Conservation (phyloP, 2,888 invertebrate species). For the Euproctis similis region DNA sequence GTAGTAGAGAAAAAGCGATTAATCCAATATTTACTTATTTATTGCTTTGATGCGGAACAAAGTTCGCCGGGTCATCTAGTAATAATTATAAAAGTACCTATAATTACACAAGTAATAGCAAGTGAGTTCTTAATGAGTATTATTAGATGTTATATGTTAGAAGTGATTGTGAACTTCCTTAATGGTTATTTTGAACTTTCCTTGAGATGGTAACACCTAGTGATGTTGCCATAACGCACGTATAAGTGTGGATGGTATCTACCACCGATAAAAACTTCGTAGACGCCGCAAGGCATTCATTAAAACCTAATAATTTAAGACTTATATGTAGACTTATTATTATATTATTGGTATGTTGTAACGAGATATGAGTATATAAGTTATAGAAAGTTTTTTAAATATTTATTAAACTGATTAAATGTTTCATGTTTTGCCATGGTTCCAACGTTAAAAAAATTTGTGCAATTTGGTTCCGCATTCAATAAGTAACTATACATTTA, state of each 20-base stretch:
- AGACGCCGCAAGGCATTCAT: conserved; percentile 47
- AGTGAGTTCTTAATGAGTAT: conserved; percentile 2
- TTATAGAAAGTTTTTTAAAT: too few relatives aligned
- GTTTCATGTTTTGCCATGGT: too few relatives aligned
- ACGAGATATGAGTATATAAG: conserved; percentile 8
- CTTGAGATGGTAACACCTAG: conserved; percentile 11
- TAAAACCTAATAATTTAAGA: conserved; percentile 48
- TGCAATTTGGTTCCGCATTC: too few relatives aligned
- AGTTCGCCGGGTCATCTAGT: too few relatives aligned
- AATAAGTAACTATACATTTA: too few relatives aligned
- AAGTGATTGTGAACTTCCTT: conserved; percentile 22
- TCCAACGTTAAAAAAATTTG: too few relatives aligned
- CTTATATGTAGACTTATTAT: conserved; percentile 26
- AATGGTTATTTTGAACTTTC: conserved; percentile 17
- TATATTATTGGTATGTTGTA: conserved; percentile 5
- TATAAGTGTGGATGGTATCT: conserved; percentile 52
- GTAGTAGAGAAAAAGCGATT: too few relatives aligned
- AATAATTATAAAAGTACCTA: too few relatives aligned
- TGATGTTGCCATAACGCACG: conserved; percentile 38
- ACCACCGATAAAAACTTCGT: conserved; percentile 62
- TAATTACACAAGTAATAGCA: too few relatives aligned
- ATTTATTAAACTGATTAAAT: too few relatives aligned
- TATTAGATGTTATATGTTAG: conserved; percentile 16
- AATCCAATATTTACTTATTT: too few relatives aligned
- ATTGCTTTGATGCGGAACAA: too few relatives aligned